A percentile compares a stretch with the other conserved stretches of the same genome.
phyloP scores from a whole-genome alignment of 2,797 vertebrate genomes.

The Gobio occitaniae region DNA sequence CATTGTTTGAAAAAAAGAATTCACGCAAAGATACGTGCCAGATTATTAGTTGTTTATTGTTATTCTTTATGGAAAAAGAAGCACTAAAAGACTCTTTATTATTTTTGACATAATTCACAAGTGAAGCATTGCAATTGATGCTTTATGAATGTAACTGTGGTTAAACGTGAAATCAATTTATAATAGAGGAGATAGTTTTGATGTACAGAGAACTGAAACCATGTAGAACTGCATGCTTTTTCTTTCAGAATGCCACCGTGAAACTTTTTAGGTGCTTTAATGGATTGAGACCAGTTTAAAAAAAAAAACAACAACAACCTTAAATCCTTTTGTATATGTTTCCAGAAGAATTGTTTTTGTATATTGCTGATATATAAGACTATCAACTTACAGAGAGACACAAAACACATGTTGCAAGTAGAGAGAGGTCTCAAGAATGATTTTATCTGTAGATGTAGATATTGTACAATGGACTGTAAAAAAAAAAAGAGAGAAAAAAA shows the following conservation, averaged over 20 bases:
- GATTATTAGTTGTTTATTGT: constrained; percentile 70
- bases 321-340: constrained; percentile 81
- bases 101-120: constrained; percentile 64
- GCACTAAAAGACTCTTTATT: constrained; percentile 56
- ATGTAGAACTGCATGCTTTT: constrained; percentile 76
- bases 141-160: constrained; percentile 84
- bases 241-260: constrained; percentile 73
- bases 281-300: constrained; percentile 33
- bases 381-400: constrained; percentile 70
- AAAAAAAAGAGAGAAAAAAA: constrained; percentile 35
- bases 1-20: constrained; percentile 70
- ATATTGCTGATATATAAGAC: constrained; percentile 80
- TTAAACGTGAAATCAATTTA: constrained; percentile 70
- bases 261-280: constrained; percentile 68
- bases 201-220: constrained; percentile 69
- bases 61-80: constrained; percentile 64
- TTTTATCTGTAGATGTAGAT: constrained; percentile 73
- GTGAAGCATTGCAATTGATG: constrained; percentile 76
- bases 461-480: constrained; percentile 71
- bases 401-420: constrained; percentile 72
- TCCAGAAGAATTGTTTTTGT: constrained; percentile 79
- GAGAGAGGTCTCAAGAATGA: constrained; percentile 64
- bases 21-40: constrained; percentile 60
- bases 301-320: constrained; percentile 59
- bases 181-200: constrained; percentile 81